Conservation (phyloP, 2,888 invertebrate genomes). For the Emesis castigata region DNA sequence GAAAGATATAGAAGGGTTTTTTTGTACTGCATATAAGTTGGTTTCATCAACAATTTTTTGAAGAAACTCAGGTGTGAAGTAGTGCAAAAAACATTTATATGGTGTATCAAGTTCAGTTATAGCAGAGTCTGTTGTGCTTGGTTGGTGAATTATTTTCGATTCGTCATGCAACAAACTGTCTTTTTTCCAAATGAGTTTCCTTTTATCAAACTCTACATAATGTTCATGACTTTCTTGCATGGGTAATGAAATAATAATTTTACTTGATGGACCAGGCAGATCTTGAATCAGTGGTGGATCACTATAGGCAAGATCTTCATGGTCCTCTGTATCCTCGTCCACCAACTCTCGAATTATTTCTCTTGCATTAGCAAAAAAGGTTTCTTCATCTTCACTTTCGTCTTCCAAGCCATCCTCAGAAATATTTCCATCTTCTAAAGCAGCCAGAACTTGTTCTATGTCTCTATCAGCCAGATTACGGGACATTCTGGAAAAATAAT, state of each 20-base stretch:
- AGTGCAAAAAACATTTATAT: slow-evolving; percentile 61
- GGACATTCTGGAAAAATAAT: slow-evolving; percentile 59
- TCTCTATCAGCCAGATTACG: slow-evolving; percentile 56
- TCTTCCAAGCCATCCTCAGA: slow-evolving; percentile 64
- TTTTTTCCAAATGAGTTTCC: slow-evolving; percentile 59
- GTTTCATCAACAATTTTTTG: slow-evolving; percentile 55
- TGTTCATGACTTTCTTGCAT: slow-evolving; percentile 49
- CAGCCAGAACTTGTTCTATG: slow-evolving; percentile 54
- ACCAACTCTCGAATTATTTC: slow-evolving; percentile 54
- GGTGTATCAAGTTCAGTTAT: slow-evolving; percentile 56
- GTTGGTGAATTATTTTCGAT: slow-evolving; percentile 51
- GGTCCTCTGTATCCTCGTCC: slow-evolving; percentile 55
- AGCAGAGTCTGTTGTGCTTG: slow-evolving; percentile 53
- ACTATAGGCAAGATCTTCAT: slow-evolving; percentile 60
- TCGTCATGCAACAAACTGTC: slow-evolving; percentile 49
- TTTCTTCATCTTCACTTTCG: slow-evolving; percentile 60
- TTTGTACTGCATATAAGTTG: slow-evolving; percentile 51
- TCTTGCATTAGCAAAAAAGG: slow-evolving; percentile 54
- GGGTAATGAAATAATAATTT: slow-evolving; percentile 58
- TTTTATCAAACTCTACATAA: slow-evolving; percentile 58
- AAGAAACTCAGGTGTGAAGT: slow-evolving; percentile 53
- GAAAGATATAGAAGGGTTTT: too few species aligned
- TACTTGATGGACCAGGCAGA: slow-evolving; percentile 54
- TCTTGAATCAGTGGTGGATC: slow-evolving; percentile 60
- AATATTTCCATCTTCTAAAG: slow-evolving; percentile 65